Evolutionary conservation across 2,888 invertebrate genomes (phyloP).

Genomic region (Limnephilus rhombicus): DNA sequence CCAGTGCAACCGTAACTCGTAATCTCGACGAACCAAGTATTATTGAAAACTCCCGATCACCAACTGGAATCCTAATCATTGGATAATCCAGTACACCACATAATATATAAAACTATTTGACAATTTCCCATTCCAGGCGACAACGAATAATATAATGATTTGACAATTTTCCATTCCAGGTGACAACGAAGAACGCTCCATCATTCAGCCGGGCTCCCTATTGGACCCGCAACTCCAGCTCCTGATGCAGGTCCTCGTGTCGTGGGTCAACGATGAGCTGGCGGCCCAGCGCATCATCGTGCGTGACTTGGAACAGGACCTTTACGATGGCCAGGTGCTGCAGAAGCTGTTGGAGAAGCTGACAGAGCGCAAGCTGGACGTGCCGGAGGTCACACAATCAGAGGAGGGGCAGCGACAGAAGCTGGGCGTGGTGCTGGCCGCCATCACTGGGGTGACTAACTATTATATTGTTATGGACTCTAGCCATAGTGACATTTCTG

Average conservation of each 20-base stretch:
- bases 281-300: constrained; percentile 98
- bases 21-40: no score
- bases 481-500: no score
- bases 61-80: no score
- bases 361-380: constrained; percentile 93
- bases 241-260: constrained; percentile 91
- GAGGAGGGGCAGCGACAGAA: constrained; percentile 98
- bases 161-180: constrained; percentile 76
- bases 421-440: constrained; percentile 90
- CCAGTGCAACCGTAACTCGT: no score
- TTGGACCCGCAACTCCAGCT: constrained; percentile 92
- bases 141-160: background rate
- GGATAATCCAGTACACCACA: no score
- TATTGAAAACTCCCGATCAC: no score
- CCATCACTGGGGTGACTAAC: constrained; percentile 87
- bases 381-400: constrained; percentile 98
- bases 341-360: constrained; percentile 89
- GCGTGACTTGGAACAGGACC: constrained; percentile 96
- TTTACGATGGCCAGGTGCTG: constrained; percentile 96
- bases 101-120: no score
- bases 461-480: background rate
- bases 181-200: constrained; percentile 97
- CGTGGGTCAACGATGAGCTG: constrained; percentile 99
- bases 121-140: no score
- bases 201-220: constrained; percentile 93